Conservation (phyloP, 2,797 vertebrate species). For the Geotrypetes seraphini region DNA sequence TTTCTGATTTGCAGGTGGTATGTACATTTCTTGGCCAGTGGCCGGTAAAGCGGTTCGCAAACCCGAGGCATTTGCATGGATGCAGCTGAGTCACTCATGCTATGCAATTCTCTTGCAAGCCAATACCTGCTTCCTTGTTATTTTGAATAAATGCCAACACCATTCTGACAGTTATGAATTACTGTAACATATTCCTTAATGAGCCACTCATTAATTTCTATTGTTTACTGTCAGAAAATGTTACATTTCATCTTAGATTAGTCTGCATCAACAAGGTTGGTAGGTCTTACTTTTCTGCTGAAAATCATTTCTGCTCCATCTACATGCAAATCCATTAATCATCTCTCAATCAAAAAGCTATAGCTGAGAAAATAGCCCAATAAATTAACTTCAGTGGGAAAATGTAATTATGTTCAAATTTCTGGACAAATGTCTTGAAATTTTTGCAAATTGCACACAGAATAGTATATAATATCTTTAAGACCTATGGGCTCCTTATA, state of each 20-base stretch:
- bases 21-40: conserved; percentile 78
- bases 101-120: conserved; percentile 57
- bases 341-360: conserved; percentile 20
- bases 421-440: conserved; percentile 35
- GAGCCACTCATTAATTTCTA: conserved; percentile 3
- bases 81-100: conserved; percentile 44
- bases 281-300: background rate
- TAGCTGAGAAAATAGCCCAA: conserved; percentile 2
- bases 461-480: conserved; percentile 20
- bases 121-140: conserved; percentile 41
- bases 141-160: conserved; percentile 26
- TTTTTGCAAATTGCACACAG: conserved; percentile 38
- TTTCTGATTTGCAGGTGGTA: conserved; percentile 93
- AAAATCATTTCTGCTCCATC: conserved; percentile 10
- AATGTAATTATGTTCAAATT: conserved; percentile 28
- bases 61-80: conserved; percentile 60
- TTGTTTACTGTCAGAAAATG: conserved; percentile 1
- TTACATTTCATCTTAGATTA: background rate
- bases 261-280: background rate
- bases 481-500: too few species aligned
- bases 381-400: too few species aligned
- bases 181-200: conserved; percentile 23
- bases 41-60: conserved; percentile 68
- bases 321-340: conserved; percentile 24
- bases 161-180: conserved; percentile 16